phyloP scores from a whole-genome alignment of 1,140 invertebrate genomes.

The Megathymus violae region DNA sequence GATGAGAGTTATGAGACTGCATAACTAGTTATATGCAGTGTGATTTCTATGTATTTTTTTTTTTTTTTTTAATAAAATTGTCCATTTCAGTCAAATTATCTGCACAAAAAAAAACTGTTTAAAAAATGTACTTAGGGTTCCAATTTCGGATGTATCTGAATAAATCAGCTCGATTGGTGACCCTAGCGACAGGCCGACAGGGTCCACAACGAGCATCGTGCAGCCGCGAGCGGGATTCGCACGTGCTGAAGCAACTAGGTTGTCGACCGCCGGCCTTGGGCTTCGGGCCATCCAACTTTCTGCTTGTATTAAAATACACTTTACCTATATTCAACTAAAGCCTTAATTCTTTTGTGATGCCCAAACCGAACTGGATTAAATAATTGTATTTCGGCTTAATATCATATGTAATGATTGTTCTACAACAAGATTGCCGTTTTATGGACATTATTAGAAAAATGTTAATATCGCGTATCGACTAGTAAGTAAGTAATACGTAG shows the following conservation, averaged over 20 bases:
- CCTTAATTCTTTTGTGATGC: background rate
- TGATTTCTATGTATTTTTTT: no score
- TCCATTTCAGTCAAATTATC: no score
- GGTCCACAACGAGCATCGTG: conserved; percentile 44
- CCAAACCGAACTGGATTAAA: conserved; percentile 8
- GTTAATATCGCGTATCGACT: background rate
- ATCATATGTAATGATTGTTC: background rate
- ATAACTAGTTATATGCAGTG: no score
- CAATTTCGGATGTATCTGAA: no score
- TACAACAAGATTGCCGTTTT: no score
- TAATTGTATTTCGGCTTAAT: background rate
- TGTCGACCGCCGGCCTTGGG: conserved; percentile 76
- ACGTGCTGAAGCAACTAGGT: conserved; percentile 66
- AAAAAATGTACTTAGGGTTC: no score
- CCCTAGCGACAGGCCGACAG: background rate
- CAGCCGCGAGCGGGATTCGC: conserved; percentile 61
- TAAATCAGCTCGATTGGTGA: no score
- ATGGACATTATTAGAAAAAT: no score
- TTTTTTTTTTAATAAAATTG: no score
- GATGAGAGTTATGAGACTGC: no score
- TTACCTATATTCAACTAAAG: conserved; percentile 25
- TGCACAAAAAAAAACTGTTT: no score
- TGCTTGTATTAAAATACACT: conserved; percentile 30
- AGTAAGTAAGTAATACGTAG: background rate
- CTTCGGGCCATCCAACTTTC: background rate